phyloP scores from a whole-genome alignment of 1,140 invertebrate genomes.

The Gonioctena quinquepunctata region DNA sequence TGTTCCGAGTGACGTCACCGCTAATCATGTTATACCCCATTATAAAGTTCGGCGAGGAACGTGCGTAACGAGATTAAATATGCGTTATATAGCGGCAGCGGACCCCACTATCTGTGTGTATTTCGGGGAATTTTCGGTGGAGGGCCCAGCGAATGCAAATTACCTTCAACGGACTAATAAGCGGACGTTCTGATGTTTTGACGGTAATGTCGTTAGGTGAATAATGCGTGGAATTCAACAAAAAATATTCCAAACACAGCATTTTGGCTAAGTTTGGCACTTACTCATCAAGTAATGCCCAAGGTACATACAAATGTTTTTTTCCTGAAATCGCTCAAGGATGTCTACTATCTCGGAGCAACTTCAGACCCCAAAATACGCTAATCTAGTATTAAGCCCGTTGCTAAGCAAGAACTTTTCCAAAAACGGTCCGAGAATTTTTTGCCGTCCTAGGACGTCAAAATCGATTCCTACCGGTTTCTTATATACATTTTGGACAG shows the following conservation, averaged over 20 bases:
- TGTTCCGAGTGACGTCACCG: constrained; percentile 47
- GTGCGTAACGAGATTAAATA: constrained; percentile 37
- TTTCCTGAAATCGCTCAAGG: too few relatives aligned
- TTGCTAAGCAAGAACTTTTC: too few relatives aligned
- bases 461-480: too few relatives aligned
- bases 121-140: not conserved
- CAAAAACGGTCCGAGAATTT: too few relatives aligned
- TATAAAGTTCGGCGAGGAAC: constrained; percentile 41
- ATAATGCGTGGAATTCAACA: not conserved
- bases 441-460: too few relatives aligned
- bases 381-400: too few relatives aligned
- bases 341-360: too few relatives aligned
- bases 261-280: too few relatives aligned
- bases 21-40: constrained; percentile 51
- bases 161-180: constrained; percentile 13
- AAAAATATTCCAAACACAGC: not conserved
- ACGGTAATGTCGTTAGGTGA: not conserved
- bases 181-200: not conserved
- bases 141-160: constrained; percentile 23
- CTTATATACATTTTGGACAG: too few relatives aligned
- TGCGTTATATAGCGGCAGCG: constrained; percentile 20
- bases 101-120: constrained; percentile 8
- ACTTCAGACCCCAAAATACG: too few relatives aligned
- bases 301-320: too few relatives aligned
- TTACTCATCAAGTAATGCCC: too few relatives aligned